Evolutionary conservation across 2,888 invertebrate species (phyloP).

Genomic region (Archaeoteleia sp.): DNA sequence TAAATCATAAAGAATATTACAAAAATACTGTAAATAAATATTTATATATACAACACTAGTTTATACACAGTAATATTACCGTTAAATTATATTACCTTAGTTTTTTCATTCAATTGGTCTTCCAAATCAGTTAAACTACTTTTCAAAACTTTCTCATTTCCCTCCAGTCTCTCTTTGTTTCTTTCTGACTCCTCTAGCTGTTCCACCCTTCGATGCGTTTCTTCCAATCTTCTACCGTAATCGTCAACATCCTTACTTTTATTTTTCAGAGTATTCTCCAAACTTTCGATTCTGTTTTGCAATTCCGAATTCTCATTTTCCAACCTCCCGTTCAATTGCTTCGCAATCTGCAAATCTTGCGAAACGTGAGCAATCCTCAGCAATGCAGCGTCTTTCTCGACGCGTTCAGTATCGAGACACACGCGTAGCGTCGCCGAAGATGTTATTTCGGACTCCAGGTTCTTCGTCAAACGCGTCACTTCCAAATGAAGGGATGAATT

Average conservation of each 20-base stretch:
- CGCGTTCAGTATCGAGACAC: conserved; percentile 77
- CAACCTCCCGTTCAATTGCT: conserved; percentile 83
- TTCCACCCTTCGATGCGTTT: conserved; percentile 73
- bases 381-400: conserved; percentile 85
- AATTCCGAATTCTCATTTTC: conserved; percentile 80
- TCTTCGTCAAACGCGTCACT: conserved; percentile 64
- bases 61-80: not conserved
- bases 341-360: conserved; percentile 85
- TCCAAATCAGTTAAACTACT: conserved; percentile 77
- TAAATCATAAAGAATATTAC: too few relatives aligned
- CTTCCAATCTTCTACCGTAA: conserved; percentile 58
- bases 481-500: conserved; percentile 67
- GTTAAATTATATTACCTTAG: conserved; percentile 75
- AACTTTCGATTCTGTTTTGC: conserved; percentile 77
- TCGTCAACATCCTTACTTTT: conserved; percentile 75
- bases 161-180: conserved; percentile 67
- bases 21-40: too few relatives aligned
- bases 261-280: conserved; percentile 78
- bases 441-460: conserved; percentile 65
- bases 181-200: conserved; percentile 77
- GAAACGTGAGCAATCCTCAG: conserved; percentile 88
- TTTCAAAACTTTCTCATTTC: conserved; percentile 76
- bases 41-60: too few relatives aligned
- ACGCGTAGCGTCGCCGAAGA: conserved; percentile 60
- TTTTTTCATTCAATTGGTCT: conserved; percentile 80